Base-by-base conservation (phyloP, 2,888 invertebrate genomes). In the Eulithis testata region DNA sequence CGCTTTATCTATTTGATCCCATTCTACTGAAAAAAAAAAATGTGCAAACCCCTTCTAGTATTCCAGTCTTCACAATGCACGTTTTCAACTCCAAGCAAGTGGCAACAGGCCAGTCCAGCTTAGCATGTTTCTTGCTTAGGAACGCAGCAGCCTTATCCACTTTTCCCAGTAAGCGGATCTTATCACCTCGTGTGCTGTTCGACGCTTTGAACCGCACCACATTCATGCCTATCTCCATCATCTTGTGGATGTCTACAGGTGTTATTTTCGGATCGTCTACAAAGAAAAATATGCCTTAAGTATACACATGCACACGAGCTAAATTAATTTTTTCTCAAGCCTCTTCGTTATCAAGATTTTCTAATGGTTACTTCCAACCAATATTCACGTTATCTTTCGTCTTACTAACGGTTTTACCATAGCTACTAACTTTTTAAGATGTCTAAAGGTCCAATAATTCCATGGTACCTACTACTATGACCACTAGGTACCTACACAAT, bases 71-170 rank as follows among this genome's bases (percentile, higher is more conserved):
- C 71, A 98, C 97, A 86, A 97, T 96, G 3, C 97, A 96, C 4
- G 97, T 97, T 81, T 96, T 97, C 0, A 98, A 96, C 78, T 98
- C 97, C 56, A 97, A 86, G 60, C 97, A 97, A 73, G 97, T 96
- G 3, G 96, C 97, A 6, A 97, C 92, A 0, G 97, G 95, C 81
- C 94, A 94, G 53, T 93, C 89, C 31, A 94, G 83, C 0, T 94
- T 93, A 5, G 91, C 84, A 57, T 79, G 50, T 73, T 94, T 95
- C 56, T 93, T 85, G 68, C 95, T 94, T 72, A 95, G 94, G 70
- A 91, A 94, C 21, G 89, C 74, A 43, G 80, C 76, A 3, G 92
- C 87, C 43, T 80, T 77, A 31, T 88, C 83, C 3, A 94, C 71
- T 66, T 83, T 87, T 0, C 79, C 76, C 8, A 91, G 69, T 4